Base-by-base conservation (phyloP, 2,797 vertebrate species). In the Phylloscopus collybita region DNA sequence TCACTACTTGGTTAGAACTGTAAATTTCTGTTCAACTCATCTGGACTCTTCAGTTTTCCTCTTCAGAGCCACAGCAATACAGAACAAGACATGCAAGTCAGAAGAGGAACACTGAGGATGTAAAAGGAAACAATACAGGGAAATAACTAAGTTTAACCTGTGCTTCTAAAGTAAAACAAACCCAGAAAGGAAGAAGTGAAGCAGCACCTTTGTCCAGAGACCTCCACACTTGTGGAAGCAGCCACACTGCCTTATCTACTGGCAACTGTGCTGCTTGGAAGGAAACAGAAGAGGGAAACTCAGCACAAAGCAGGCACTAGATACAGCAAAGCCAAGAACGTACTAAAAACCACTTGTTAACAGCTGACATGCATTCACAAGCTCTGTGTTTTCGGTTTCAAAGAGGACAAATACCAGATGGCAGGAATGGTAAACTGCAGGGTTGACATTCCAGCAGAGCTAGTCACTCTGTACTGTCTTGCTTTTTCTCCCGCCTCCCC, bases 281-380 rank as follows among this genome's bases (percentile, higher is more conserved):
- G 86, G 72, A 91, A 88, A 94, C 90, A 94, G 95, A 92, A 93
- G 84, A 93, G 83, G 94, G 92, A 76, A 96, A 97, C 95, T 98
- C 96, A 97, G 98, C 97, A 98, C 98, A 97, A 97, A 98, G 97
- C 98, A 98, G 98, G 98, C 98, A 98, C 98, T 98, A 98, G 97
- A 97, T 97, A 98, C 97, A 98, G 98, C 98, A 96, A 98, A 98
- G 98, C 98, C 98, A 98, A 98, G 97, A 98, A 97, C 97, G 96
- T 98, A 98, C 98, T 98, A 98, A 98, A 98, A 98, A 98, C 97
- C 98, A 98, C 97, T 98, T 98, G 98, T 98, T 98, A 98, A 98
- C 98, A 97, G 98, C 98, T 98, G 98, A 98, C 99, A 99, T 99
- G 99, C 98, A 99, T 98, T 98, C 98, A 98, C 97, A 98, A 98